Conservation (phyloP, 2,888 invertebrate genomes). For the Orgyia antiqua region DNA sequence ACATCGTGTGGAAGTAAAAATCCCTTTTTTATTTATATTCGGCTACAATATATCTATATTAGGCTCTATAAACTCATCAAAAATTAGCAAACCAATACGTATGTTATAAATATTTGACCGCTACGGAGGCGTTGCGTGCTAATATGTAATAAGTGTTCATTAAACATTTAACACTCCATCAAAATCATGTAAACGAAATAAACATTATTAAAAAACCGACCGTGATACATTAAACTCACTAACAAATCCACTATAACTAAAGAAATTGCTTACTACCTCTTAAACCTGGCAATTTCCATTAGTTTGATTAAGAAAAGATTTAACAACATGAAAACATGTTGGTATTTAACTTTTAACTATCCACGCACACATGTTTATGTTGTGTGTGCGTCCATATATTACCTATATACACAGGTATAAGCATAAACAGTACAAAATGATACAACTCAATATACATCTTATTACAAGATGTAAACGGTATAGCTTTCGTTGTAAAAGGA, state of each 20-base stretch:
- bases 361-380: constrained; percentile 41
- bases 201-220: constrained; percentile 9
- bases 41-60: no score
- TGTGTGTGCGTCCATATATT: constrained; percentile 42
- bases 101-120: no score
- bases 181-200: constrained; percentile 5
- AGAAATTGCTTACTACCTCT: constrained; percentile 40
- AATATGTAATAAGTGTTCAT: no score
- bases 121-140: no score
- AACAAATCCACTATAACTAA: constrained; percentile 29
- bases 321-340: constrained; percentile 48
- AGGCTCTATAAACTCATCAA: no score
- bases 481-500: constrained; percentile 21
- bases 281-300: constrained; percentile 57
- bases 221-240: constrained; percentile 13
- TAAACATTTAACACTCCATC: no score
- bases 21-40: no score
- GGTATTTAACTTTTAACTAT: constrained; percentile 72
- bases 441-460: constrained; percentile 21
- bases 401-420: constrained; percentile 34
- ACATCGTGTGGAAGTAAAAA: no score
- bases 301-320: constrained; percentile 66
- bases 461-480: constrained; percentile 7
- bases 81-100: no score
- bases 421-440: constrained; percentile 20